Base-by-base conservation (phyloP, 2,113 vertebrate species). In the Aramus guarauna region DNA sequence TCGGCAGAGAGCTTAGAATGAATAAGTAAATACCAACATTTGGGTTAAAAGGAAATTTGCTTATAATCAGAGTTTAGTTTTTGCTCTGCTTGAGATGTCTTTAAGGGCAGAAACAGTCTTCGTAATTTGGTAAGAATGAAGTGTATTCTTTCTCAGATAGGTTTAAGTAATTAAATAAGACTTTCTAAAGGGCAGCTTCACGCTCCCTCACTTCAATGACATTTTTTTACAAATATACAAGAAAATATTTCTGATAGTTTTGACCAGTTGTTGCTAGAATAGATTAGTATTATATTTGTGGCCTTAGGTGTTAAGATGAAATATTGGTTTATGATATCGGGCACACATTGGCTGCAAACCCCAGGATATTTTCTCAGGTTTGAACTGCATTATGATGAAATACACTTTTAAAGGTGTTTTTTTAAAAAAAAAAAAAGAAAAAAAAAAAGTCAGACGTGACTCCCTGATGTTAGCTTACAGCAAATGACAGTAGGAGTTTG, bases 51-150 rank as follows among this genome's bases (percentile, higher is more conserved):
- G n/a, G 82, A 81, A 90, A 88, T 74, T 66, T 92, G 76, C 12
- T 89, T 79, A 63, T 60, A 89, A 82, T 96, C 34, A 71, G 79
- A 76, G 60, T 95, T 94, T 74, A 89, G 24, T 37, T 83, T 88
- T 92, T 78, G 86, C 77, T 63, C 60, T 64, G 62, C 79, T 86
- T 85, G 80, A 76, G 79, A 81, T 45, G 53, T 73, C 79, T 86
- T 71, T 71, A 92, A 90, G 84, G 66, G 71, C 77, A 95, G 80
- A 58, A 74, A 69, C 69, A 79, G 73, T 19, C 53, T 68, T n/a
- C 82, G 68, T 92, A 82, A 90, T 55, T 72, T 62, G 64, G 74
- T 48, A 85, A 76, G n/a, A 78, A 72, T 55, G 85, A 59, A 85
- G 53, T 39, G 59, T 66, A 30, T 60, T 56, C 24, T 81, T 88